These are phyloP conservation scores for Pycnonotus jocosus DNA, from an alignment of 2,113 vertebrate species.

Conservation along the genomic window DNA sequence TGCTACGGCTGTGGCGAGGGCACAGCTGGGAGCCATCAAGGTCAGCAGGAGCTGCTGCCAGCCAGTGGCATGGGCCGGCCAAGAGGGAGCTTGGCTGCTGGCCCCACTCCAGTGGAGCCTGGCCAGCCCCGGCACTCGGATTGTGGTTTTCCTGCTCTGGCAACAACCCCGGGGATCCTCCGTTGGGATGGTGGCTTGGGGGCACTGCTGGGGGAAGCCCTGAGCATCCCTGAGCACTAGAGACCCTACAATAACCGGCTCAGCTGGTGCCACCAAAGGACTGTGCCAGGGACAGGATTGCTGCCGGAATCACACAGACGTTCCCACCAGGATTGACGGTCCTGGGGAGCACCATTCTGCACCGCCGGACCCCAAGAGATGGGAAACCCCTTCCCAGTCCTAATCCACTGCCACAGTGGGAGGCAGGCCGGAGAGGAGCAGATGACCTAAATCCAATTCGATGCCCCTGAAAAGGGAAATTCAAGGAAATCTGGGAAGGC, in stretches of 20 bases:
- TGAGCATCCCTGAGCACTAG: neutral
- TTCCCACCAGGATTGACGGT: rapidly evolving
- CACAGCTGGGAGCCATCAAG: neutral
- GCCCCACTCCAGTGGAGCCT: neutral
- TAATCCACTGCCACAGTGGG: rapidly evolving
- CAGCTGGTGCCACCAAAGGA: neutral
- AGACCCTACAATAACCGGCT: neutral
- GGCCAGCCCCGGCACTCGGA: neutral
- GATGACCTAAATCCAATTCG: neutral
- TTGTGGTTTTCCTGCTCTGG: conserved; percentile 43
- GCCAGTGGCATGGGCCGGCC: neutral
- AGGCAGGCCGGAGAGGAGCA: neutral
- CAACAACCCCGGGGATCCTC: neutral
- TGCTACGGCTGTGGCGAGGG: neutral
- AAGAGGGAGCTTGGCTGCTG: conserved; percentile 23
- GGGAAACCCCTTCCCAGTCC: neutral
- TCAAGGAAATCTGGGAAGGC: neutral
- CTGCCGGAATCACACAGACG: rapidly evolving
- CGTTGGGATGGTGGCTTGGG: rapidly evolving
- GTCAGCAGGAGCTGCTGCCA: neutral
- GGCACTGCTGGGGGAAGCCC: neutral
- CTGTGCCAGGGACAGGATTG: neutral
- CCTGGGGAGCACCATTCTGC: neutral
- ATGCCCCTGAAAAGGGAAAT: neutral
- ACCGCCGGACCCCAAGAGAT: rapidly evolving